Base-by-base conservation (phyloP, 92 coral and sea anemone species). In the Porites cylindrica region DNA sequence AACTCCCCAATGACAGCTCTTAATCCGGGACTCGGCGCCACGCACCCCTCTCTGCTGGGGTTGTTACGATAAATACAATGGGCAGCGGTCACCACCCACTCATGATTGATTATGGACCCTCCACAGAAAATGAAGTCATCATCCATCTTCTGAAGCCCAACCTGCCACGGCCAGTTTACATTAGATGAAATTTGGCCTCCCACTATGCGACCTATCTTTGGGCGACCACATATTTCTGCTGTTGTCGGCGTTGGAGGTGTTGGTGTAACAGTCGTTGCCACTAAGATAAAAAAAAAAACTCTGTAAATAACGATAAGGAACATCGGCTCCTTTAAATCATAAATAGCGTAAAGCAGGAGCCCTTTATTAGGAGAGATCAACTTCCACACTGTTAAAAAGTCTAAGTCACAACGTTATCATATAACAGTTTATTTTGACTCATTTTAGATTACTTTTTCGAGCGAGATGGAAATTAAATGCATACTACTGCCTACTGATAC, bases 61-160 rank as follows among this genome's bases (percentile, higher is more conserved):
- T 85, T 89, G 85, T 90, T 74, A 54, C 92, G 79, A 86, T 62
- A 72, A 70, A 95, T 93, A 71, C 98, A 95, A 81, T 95, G 98
- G 8, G 96, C 98, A 79, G 98, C 98, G 74, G 98, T 95, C n/a
- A 95, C 6, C 75, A 95, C 98, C 98, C 98, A 95, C 70, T 95
- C 98, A 12, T 75, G 75, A 82, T 91, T 82, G 43, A 95, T 91
- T 60, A 95, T 87, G 9, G 96, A 90, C 8, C 98, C 98, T 9
- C 98, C 98, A 72, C 98, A 95, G 81, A 93, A 88, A 12, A 95
- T 95, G 17, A 59, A 77, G 21, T 86, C 80, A 32, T 83, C 87
- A 63, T 18, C 78, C 51, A 43, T 85, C n/a, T 89, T 77, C 65
- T 95, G 94, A 60, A 95, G 93, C 68, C 98, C 98, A 65, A 90